phyloP scores from a whole-genome alignment of 2,797 vertebrate species.

The Cuniculus paca region DNA sequence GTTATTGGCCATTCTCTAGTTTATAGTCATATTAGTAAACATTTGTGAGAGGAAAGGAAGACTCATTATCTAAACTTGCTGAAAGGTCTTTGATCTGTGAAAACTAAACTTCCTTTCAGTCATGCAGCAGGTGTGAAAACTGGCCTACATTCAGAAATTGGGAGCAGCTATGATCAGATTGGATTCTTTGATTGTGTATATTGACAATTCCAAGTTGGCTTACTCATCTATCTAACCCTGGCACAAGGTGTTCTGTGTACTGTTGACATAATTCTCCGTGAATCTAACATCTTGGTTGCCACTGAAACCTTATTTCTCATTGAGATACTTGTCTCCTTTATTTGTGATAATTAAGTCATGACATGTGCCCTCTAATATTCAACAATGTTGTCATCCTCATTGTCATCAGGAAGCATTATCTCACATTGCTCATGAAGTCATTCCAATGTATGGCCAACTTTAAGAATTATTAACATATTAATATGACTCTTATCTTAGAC shows the following conservation, averaged over 20 bases:
- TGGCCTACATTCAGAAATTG: background rate
- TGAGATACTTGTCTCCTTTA: background rate
- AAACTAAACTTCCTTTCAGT: background rate
- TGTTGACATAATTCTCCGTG: background rate
- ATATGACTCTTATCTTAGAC: background rate
- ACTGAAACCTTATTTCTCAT: background rate
- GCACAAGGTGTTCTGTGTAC: background rate
- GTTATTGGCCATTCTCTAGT: background rate
- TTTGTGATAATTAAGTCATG: background rate
- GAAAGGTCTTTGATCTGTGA: background rate
- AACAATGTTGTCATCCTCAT: background rate
- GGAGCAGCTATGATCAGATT: background rate
- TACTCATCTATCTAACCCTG: background rate
- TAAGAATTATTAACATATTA: background rate
- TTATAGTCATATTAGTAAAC: background rate
- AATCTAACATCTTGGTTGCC: background rate
- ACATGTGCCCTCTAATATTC: background rate
- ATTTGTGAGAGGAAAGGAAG: background rate
- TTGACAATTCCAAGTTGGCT: background rate
- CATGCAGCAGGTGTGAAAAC: background rate
- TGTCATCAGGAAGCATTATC: background rate
- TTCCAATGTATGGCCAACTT: background rate
- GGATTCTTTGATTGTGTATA: background rate
- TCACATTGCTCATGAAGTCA: background rate
- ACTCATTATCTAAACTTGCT: background rate